Evolutionary conservation across 2,797 vertebrate genomes (phyloP), one percentile per base, ranked within the genome.

Genomic region (Cryptoprocta ferox): DNA sequence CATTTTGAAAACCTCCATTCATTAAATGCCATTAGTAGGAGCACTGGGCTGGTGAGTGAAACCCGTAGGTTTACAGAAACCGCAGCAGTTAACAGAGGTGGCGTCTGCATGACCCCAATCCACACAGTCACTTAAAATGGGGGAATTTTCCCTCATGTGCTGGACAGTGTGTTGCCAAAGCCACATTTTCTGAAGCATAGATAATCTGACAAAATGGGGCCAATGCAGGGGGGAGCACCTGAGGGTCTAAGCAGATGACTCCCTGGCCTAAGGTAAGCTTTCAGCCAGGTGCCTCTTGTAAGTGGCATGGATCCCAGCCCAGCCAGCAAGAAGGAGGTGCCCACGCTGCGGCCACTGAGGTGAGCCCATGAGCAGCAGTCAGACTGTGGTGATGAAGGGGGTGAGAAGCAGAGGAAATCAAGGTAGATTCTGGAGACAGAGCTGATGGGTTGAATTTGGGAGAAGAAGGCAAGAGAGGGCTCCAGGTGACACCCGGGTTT

Each of bases 1-100:
- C 10, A 19, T 48, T 80, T 84, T 71, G 35, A 91, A 91, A 85
- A 39, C 35, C 37, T 78, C 21, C 50, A 39, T 92, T 89, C 94
- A n/a, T 42, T 70, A 65, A 66, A 11, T 12, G 35, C 21, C 42
- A n/a, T 68, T 48, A 89, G 59, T 37, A 24, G 16, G 39, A 21
- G 50, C 13, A n/a, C 48, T 76, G n/a, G 7, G 30, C 68, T 30
- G 18, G 24, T 32, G 53, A 61, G 4, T 15, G 59, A 81, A 73
- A 73, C 37, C 30, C 45, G 37, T 5, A 45, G 32, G 7, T 48
- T 78, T 76, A 19, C 24, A 86, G 76, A 53, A 94, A 83, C 8
- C 14, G 3, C 12, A 59, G 48, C 30, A 78, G 53, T 28, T 78
- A 59, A 45, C 30, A 63, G 59, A 96, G 53, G 7, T 4, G 14